These are phyloP conservation scores for Aphaenogaster rudis DNA, from an alignment of 1,140 invertebrate genomes.

Conservation along the genomic window DNA sequence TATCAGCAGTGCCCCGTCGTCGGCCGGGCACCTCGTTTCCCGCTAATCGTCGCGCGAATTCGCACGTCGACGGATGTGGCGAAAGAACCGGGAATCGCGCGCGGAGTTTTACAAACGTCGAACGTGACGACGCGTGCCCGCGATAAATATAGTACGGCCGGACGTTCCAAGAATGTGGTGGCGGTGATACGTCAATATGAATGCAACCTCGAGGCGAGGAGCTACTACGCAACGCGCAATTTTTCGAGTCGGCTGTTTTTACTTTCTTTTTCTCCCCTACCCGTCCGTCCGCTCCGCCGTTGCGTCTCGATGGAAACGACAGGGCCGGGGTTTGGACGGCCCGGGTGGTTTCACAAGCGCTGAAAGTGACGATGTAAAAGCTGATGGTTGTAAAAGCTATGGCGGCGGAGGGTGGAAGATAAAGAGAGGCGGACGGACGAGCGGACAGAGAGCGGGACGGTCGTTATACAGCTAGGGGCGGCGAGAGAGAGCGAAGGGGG, in stretches of 20 bases:
- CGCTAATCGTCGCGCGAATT: conserved; percentile 20
- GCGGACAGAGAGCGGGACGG: conserved; percentile 54
- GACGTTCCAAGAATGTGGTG: conserved; percentile 31
- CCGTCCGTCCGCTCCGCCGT: neutral
- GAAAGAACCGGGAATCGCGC: conserved; percentile 17
- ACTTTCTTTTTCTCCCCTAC: conserved; percentile 13
- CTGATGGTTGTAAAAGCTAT: conserved; percentile 65
- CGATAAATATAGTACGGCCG: conserved; percentile 56
- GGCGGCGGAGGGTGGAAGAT: conserved; percentile 35
- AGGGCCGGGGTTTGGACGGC: conserved; percentile 17
- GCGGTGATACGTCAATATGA: conserved; percentile 47
- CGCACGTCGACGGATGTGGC: conserved; percentile 1
- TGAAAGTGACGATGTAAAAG: conserved; percentile 56
- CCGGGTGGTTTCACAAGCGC: conserved; percentile 41
- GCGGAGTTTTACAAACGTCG: conserved; percentile 25
- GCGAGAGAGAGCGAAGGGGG: conserved; percentile 16
- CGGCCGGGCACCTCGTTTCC: neutral
- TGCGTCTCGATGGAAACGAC: conserved; percentile 49
- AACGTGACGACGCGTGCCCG: conserved; percentile 32
- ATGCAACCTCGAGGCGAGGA: conserved; percentile 43
- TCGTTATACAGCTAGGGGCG: conserved; percentile 26
- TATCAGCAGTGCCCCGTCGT: neutral
- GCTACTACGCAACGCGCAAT: conserved; percentile 34
- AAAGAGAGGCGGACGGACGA: conserved; percentile 52
- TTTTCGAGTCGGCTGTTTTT: conserved; percentile 42